Percentiles rank a stretch among this genome's conserved stretches.
phyloP scores from a whole-genome alignment of 2,888 invertebrate species.

The Acleris sparsana region DNA sequence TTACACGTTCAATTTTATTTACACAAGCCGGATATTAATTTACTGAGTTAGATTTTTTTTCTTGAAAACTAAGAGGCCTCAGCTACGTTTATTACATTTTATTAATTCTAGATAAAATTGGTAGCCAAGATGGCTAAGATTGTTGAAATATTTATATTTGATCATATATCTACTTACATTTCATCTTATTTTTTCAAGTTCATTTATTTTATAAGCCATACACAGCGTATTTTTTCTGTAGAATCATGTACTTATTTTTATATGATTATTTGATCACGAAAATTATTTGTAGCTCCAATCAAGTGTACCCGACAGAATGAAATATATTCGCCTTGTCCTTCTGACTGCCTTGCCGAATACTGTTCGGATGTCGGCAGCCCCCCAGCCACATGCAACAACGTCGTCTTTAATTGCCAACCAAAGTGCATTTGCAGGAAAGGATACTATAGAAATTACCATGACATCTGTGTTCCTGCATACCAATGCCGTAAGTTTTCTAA shows the following conservation, averaged over 20 bases:
- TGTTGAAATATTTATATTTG: no score
- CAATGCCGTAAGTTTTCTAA: constrained; percentile 43
- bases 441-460: constrained; percentile 47
- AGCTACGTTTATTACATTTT: no score
- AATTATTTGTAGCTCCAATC: constrained; percentile 46
- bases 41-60: no score
- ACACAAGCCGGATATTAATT: no score
- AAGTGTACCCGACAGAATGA: constrained; percentile 54
- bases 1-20: no score
- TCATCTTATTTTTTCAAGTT: no score
- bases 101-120: no score
- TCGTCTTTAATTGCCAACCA: constrained; percentile 54
- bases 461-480: constrained; percentile 46
- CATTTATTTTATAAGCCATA: no score
- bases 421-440: constrained; percentile 50
- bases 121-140: no score
- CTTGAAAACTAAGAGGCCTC: no score
- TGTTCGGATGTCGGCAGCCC: constrained; percentile 32
- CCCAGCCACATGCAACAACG: constrained; percentile 47
- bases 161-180: no score
- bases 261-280: neutral
- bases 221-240: no score
- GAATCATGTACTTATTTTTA: neutral
- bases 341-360: constrained; percentile 47
- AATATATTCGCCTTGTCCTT: constrained; percentile 48